Conservation (phyloP, 2,888 invertebrate species). For the Xestia sexstrigata region DNA sequence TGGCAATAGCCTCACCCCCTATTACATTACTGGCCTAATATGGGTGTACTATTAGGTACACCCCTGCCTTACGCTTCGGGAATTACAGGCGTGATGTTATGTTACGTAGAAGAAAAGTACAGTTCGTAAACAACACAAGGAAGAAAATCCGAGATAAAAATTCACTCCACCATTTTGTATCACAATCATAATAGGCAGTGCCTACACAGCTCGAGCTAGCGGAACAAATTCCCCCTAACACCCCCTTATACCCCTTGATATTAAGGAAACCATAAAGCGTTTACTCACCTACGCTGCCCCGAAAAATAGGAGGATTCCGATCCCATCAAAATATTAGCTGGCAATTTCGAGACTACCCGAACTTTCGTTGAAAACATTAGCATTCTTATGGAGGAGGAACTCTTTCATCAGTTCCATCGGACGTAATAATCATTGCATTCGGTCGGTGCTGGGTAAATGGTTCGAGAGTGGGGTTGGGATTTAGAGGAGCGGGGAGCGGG, state of each 20-base stretch:
- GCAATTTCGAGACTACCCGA: slow-evolving; percentile 39
- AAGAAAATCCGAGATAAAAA: slow-evolving; percentile 32
- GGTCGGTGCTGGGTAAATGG: slow-evolving; percentile 53
- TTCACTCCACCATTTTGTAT: slow-evolving; percentile 30
- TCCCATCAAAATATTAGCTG: slow-evolving; percentile 62
- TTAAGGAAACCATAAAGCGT: slow-evolving; percentile 43
- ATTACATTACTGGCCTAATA: background rate
- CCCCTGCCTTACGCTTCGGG: background rate
- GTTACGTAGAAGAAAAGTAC: background rate
- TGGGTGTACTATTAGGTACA: background rate
- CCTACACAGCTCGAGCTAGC: slow-evolving; percentile 11
- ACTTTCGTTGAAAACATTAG: slow-evolving; percentile 59
- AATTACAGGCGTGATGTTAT: background rate
- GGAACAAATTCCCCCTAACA: slow-evolving; percentile 24
- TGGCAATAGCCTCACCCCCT: background rate
- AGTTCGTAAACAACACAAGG: background rate
- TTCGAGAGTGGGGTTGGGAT: background rate
- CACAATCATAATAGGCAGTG: slow-evolving; percentile 21
- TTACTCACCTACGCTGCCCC: slow-evolving; percentile 40
- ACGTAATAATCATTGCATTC: slow-evolving; percentile 70
- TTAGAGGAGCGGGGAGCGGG: slow-evolving; percentile 20
- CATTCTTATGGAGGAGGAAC: slow-evolving; percentile 64
- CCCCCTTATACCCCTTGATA: slow-evolving; percentile 28
- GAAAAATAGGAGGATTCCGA: slow-evolving; percentile 43
- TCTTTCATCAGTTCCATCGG: slow-evolving; percentile 63